Percentiles rank a stretch among this genome's conserved stretches.
Conservation (phyloP, 2,113 vertebrate genomes). For the Pangasianodon hypophthalmus region DNA sequence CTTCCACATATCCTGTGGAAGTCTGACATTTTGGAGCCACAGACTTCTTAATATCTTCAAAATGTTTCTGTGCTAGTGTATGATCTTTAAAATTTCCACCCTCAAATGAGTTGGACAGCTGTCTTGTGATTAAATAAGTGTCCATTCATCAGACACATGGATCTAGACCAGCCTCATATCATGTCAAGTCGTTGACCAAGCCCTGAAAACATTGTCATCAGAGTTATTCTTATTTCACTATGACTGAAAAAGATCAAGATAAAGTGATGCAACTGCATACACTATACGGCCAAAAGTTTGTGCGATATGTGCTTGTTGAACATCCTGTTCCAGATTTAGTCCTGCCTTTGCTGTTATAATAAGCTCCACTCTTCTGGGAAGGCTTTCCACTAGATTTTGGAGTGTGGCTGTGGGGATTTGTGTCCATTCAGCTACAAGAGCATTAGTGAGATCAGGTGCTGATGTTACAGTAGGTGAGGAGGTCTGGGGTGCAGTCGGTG, state of each 20-base stretch:
- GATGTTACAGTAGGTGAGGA: not conserved
- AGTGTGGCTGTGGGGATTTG: not conserved
- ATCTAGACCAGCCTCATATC: not conserved
- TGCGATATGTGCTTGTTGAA: not conserved
- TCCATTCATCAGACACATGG: conserved; percentile 7
- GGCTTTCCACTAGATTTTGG: not conserved
- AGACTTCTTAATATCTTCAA: conserved; percentile 28
- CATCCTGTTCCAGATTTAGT: not conserved
- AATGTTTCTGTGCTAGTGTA: conserved; percentile 34
- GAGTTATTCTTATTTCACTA: conserved; percentile 30
- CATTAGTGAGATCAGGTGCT: not conserved
- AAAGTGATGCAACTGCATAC: conserved; percentile 8
- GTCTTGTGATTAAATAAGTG: conserved; percentile 38
- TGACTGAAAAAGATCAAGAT: conserved; percentile 20
- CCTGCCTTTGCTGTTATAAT: not conserved
- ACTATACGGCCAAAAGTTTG: not conserved
- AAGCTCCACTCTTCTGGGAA: not conserved
- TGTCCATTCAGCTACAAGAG: not conserved
- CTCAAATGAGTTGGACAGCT: conserved; percentile 23
- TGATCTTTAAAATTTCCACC: conserved; percentile 25
- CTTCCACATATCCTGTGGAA: conserved; percentile 29
- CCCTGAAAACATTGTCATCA: not conserved
- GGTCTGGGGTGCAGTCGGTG: not conserved
- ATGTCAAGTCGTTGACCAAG: conserved; percentile 6
- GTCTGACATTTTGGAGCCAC: conserved; percentile 33